phyloP scores from a whole-genome alignment of 1,140 invertebrate species.

The Colletes gigas region DNA sequence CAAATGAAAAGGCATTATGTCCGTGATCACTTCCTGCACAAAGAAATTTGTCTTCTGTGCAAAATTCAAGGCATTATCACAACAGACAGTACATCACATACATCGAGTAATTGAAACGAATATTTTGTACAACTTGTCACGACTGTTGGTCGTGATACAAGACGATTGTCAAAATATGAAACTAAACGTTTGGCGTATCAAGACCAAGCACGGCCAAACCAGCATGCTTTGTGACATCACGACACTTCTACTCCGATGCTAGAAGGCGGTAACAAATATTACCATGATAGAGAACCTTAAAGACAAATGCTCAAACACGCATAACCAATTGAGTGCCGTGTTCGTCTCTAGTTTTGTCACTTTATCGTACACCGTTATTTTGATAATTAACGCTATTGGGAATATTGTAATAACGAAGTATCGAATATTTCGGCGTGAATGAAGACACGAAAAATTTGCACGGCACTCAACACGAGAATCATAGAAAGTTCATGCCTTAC shows the following conservation, averaged over 20 bases:
- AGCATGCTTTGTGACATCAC: constrained; percentile 47
- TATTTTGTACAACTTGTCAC: constrained; percentile 9
- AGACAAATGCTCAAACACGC: constrained; percentile 64
- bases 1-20: constrained; percentile 22
- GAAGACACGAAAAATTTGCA: no score
- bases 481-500: constrained; percentile 78
- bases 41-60: constrained; percentile 47
- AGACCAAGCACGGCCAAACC: constrained; percentile 41
- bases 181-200: constrained; percentile 37
- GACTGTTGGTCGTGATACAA: background rate
- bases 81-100: constrained; percentile 49
- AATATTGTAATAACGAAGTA: no score
- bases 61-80: constrained; percentile 7
- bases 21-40: constrained; percentile 39
- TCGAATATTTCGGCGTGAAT: no score
- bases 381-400: no score
- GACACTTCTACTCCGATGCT: constrained; percentile 57
- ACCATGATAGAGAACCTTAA: constrained; percentile 62
- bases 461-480: background rate
- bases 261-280: constrained; percentile 52
- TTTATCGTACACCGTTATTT: no score
- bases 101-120: constrained; percentile 12
- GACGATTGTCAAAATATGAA: constrained; percentile 5
- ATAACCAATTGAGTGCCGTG: background rate
- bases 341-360: no score